phyloP scores from a whole-genome alignment of 1,140 invertebrate species.

The Harpegnathos saltator region DNA sequence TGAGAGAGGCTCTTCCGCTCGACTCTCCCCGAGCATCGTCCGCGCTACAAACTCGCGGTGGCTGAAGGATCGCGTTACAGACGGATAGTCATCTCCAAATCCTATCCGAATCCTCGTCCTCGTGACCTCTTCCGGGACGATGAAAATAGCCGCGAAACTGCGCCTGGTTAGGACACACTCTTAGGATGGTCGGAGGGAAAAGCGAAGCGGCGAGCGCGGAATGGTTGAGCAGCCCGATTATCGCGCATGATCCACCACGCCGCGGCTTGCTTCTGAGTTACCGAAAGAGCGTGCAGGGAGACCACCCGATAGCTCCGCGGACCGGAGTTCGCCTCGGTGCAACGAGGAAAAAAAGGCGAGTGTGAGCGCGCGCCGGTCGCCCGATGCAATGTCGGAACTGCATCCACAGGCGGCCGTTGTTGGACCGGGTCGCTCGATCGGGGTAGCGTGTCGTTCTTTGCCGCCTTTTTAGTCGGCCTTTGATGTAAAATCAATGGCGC shows the following conservation, averaged over 20 bases:
- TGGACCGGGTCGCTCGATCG: constrained; percentile 83
- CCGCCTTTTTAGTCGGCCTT: constrained; percentile 85
- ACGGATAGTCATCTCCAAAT: neutral
- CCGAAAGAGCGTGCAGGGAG: constrained; percentile 65
- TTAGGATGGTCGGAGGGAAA: constrained; percentile 57
- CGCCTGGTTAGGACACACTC: constrained; percentile 37
- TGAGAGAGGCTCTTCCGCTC: too few species aligned
- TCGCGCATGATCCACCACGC: constrained; percentile 53
- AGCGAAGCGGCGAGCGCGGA: constrained; percentile 51
- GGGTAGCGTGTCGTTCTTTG: constrained; percentile 82
- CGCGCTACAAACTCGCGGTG: neutral
- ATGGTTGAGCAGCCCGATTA: constrained; percentile 68
- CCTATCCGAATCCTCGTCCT: neutral
- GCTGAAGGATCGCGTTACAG: neutral
- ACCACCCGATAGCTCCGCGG: constrained; percentile 41
- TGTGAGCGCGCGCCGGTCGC: constrained; percentile 74
- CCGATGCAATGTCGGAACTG: constrained; percentile 83
- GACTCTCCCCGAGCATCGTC: neutral
- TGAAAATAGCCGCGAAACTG: constrained; percentile 49
- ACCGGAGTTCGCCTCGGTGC: constrained; percentile 44
- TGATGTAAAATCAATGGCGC: constrained; percentile 86
- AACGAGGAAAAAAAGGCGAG: constrained; percentile 60
- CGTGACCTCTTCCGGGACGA: neutral
- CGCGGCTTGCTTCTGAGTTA: constrained; percentile 59
- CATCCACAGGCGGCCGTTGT: constrained; percentile 74